Evolutionary conservation across 2,888 invertebrate species (phyloP), one percentile per base, ranked within the genome.

Genomic region (Crioceris asparagi): DNA sequence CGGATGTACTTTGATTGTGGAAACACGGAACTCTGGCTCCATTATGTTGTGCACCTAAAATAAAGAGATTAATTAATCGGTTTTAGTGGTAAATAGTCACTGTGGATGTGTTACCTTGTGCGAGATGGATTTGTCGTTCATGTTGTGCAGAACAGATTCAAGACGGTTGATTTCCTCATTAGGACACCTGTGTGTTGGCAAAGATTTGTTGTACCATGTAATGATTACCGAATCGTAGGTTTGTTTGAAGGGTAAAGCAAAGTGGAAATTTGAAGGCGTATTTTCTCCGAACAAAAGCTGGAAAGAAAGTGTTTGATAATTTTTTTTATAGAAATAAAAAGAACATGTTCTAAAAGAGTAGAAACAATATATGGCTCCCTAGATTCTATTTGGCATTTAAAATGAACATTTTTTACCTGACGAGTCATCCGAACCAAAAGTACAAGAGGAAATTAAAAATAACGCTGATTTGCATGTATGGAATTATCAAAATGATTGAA

Each of bases 161-260:
- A 91, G 66, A 35, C 72, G 71, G 8, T 75, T 75, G 41, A 93
- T 83, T 53, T 84, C 81, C 29, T 77, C 74, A 45, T 81, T 74
- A 0, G 90, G 85, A 61, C 93, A 94, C 33, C 72, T 65, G 45
- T 75, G 72, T 47, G 75, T 74, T 16, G 81, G 74, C 27, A 90
- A 59, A 17, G 85, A 81, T 29, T 79, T 81, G 63, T 94, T 94
- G 61, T 83, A 77, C 75, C 84, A 84, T 43, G 77, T 77, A 29
- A 84, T 75, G 42, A 81, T 73, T 10, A 81, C 80, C 16, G 79
- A 76, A 27, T 76, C 77, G 39, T 71, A 68, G 2, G 70, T 69
- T 40, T 71, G 67, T 2, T 70, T 69, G 35, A 90, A 77, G 42
- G 77, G 77, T 33, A 79, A 75, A 10, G 15, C 12, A 41, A 92